These are phyloP conservation scores for Onthophagus sagittarius DNA, from an alignment of 2,888 invertebrate genomes.

Conservation along the genomic window DNA sequence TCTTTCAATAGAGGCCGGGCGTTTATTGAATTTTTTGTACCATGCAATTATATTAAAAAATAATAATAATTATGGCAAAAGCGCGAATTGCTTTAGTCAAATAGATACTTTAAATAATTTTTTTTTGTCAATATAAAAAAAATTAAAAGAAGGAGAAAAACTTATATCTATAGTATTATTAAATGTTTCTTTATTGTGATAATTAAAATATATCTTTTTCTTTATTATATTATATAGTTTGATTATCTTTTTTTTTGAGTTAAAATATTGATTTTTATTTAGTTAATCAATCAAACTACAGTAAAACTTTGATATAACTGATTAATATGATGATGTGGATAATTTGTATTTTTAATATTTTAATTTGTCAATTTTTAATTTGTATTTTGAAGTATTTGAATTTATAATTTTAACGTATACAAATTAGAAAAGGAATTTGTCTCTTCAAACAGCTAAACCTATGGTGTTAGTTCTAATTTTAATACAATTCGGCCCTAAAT, in stretches of 20 bases:
- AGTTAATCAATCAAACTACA: too few species aligned
- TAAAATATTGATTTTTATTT: neutral
- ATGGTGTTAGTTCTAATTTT: too few species aligned
- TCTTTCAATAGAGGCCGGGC: neutral
- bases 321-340: too few species aligned
- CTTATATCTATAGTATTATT: neutral
- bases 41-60: neutral
- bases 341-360: too few species aligned
- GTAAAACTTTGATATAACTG: too few species aligned
- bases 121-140: slow-evolving; percentile 3
- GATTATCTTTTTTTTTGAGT: neutral
- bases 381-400: too few species aligned
- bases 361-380: too few species aligned
- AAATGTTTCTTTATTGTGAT: neutral
- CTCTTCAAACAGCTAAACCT: too few species aligned
- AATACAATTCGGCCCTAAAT: too few species aligned
- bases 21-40: neutral
- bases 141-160: neutral
- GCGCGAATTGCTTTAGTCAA: neutral
- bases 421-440: too few species aligned
- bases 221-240: neutral
- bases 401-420: too few species aligned
- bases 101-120: neutral
- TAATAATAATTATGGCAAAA: neutral
- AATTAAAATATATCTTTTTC: neutral